phyloP scores from a whole-genome alignment of 2,113 vertebrate genomes.

The Phrynosoma blainvillii region DNA sequence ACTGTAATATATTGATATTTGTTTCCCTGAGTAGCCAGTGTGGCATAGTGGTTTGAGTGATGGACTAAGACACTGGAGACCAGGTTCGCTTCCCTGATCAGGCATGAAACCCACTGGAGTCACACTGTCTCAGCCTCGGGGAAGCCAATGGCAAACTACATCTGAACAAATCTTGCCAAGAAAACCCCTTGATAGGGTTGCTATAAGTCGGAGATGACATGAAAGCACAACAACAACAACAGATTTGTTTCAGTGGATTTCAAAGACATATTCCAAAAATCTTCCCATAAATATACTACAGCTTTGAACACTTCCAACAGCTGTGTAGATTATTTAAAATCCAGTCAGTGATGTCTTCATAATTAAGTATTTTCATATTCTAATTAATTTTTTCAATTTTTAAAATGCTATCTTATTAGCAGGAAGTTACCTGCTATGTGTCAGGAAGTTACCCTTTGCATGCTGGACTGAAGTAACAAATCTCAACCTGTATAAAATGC shows the following conservation, averaged over 20 bases:
- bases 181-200: too few species aligned
- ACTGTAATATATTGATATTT: too few species aligned
- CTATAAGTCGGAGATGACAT: too few species aligned
- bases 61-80: too few species aligned
- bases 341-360: not conserved
- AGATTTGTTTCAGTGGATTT: not conserved
- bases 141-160: too few species aligned
- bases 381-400: not conserved
- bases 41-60: too few species aligned
- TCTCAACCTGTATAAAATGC: not conserved
- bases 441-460: not conserved
- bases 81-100: too few species aligned
- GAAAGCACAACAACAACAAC: too few species aligned
- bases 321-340: not conserved
- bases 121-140: too few species aligned
- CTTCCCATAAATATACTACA: not conserved
- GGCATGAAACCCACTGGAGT: too few species aligned
- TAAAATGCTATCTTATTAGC: not conserved
- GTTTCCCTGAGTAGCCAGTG: too few species aligned
- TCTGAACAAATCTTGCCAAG: too few species aligned
- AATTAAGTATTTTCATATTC: not conserved
- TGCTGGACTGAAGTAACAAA: not conserved
- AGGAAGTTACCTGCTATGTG: not conserved
- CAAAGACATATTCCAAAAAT: not conserved
- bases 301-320: slow-evolving; percentile 18